Conservation (phyloP, 2,888 invertebrate genomes). For the Pristionchus arcanus region DNA sequence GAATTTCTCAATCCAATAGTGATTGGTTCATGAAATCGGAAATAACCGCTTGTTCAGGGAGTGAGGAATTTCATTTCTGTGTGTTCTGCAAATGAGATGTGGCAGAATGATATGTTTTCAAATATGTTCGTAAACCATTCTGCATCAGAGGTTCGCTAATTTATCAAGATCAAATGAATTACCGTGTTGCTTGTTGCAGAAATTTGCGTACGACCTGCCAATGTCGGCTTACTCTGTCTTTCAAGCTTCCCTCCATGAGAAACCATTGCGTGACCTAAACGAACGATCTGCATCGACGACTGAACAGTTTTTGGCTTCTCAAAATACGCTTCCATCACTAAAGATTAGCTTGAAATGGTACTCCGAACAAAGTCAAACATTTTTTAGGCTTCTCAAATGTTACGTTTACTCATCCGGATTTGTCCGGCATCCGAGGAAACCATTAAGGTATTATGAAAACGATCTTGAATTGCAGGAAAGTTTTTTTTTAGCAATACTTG, state of each 20-base stretch:
- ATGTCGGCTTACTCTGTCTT: not conserved
- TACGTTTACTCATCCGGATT: not conserved
- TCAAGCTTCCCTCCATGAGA: not conserved
- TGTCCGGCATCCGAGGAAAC: not conserved
- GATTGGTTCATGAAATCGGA: not conserved
- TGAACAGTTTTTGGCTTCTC: not conserved
- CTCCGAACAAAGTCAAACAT: not conserved
- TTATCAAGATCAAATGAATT: not conserved
- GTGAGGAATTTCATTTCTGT: not conserved
- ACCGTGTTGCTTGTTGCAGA: not conserved
- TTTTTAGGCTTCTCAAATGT: not conserved
- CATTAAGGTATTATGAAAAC: not conserved
- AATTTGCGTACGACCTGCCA: not conserved
- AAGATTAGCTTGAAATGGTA: not conserved
- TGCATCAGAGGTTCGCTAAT: not conserved
- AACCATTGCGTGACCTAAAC: not conserved
- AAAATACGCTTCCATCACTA: not conserved
- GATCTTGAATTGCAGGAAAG: not conserved
- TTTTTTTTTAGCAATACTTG: not conserved
- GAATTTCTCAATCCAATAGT: not conserved
- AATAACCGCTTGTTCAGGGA: not conserved
- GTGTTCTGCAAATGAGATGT: not conserved
- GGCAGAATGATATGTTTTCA: constrained; percentile 9
- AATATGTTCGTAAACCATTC: not conserved
- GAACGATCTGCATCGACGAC: not conserved